Percentiles rank a stretch among this genome's conserved stretches.
These are phyloP conservation scores for Melanogrammus aeglefinus DNA, from an alignment of 2,797 vertebrate species.

Conservation along the genomic window DNA sequence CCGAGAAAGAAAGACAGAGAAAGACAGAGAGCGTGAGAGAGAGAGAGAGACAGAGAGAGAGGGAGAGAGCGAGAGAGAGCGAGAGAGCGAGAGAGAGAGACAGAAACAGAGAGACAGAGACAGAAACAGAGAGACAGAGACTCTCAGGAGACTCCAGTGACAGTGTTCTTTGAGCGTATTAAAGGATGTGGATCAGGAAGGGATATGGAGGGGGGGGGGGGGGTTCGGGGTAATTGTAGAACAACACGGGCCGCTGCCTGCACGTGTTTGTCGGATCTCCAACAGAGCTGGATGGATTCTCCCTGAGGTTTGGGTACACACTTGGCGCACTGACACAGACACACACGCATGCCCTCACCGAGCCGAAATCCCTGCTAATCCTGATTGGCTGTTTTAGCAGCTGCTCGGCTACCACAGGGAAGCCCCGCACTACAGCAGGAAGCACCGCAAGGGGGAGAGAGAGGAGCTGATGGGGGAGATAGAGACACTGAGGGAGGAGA, in stretches of 20 bases:
- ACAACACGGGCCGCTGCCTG: not conserved
- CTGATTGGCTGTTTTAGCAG: constrained; percentile 34
- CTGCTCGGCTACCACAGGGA: constrained; percentile 39
- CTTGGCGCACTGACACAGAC: constrained; percentile 2
- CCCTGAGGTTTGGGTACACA: constrained; percentile 12
- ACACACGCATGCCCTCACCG: constrained; percentile 21
- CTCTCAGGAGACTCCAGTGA: too few species aligned
- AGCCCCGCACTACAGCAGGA: constrained; percentile 42
- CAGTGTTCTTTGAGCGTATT: too few species aligned
- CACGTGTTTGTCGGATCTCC: not conserved
- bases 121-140: too few species aligned
- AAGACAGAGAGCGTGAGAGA: too few species aligned
- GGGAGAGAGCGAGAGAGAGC: not conserved
- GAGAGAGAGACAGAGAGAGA: not conserved
- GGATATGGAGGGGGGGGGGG: too few species aligned
- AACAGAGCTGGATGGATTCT: not conserved
- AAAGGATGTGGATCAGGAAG: too few species aligned
- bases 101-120: not conserved
- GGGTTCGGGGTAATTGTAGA: not conserved
- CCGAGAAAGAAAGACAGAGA: too few species aligned
- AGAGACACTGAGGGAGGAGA: not conserved
- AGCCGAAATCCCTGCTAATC: constrained; percentile 62
- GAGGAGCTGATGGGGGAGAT: too few species aligned
- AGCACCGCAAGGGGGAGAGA: constrained; percentile 22
- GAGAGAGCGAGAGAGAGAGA: not conserved